These are phyloP conservation scores for Phaethornis superciliosus DNA, from an alignment of 2,113 vertebrate genomes.

Conservation along the genomic window DNA sequence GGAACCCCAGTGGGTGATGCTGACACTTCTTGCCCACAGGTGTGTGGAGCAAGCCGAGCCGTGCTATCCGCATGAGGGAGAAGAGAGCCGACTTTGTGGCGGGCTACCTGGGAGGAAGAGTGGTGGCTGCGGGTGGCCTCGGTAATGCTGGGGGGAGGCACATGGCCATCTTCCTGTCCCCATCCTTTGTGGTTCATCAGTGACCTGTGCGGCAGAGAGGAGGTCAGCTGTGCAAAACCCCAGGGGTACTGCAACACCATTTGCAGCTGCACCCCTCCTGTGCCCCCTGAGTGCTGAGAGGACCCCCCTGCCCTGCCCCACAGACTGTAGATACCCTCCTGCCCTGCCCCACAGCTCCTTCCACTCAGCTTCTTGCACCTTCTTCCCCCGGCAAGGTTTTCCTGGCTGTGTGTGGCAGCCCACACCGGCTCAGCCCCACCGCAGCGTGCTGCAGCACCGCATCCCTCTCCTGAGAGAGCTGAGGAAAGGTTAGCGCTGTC, in stretches of 20 bases:
- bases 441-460: not conserved
- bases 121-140: slow-evolving; percentile 89
- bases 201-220: not conserved
- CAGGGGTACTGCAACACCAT: fast-evolving
- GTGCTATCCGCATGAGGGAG: slow-evolving; percentile 91
- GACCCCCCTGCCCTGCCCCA: not conserved
- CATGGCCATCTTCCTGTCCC: not conserved
- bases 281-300: not conserved
- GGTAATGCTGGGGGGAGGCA: slow-evolving; percentile 73
- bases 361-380: not conserved
- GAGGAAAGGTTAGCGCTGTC: slow-evolving; percentile 48
- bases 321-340: not conserved
- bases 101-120: slow-evolving; percentile 87
- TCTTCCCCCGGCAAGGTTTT: not conserved
- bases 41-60: slow-evolving; percentile 88
- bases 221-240: not conserved
- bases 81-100: slow-evolving; percentile 95
- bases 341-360: not conserved
- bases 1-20: fast-evolving
- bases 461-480: not conserved
- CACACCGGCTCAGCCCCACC: fast-evolving
- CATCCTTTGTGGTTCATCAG: not conserved
- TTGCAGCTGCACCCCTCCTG: fast-evolving
- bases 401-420: not conserved
- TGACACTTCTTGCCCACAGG: slow-evolving; percentile 71